A percentile compares a stretch with the other conserved stretches of the same genome.
Conservation (phyloP, 2,888 invertebrate genomes). For the Cheilosia soror region DNA sequence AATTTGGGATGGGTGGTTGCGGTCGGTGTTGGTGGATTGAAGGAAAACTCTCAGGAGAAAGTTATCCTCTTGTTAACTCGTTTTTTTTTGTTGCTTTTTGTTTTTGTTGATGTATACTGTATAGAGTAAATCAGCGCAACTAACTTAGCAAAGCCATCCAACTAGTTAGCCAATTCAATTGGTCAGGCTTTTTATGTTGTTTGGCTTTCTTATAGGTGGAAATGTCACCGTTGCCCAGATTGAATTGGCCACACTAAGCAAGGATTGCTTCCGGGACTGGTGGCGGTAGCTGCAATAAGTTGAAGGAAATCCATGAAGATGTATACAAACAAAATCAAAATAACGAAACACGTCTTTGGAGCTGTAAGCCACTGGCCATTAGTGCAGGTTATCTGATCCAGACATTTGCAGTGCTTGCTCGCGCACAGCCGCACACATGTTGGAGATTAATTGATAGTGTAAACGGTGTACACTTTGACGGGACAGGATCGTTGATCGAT, state of each 20-base stretch:
- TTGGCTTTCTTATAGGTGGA: conserved; percentile 40
- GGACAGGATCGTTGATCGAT: conserved; percentile 72
- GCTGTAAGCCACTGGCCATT: conserved; percentile 63
- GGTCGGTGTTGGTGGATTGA: conserved; percentile 28
- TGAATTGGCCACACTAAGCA: conserved; percentile 55
- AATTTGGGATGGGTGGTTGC: conserved; percentile 36
- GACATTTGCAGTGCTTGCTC: conserved; percentile 60
- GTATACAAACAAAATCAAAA: not conserved
- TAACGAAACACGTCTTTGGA: conserved; percentile 25
- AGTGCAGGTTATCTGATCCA: conserved; percentile 70
- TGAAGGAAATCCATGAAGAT: conserved; percentile 33
- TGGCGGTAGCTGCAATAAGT: conserved; percentile 10
- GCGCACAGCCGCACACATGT: conserved; percentile 34
- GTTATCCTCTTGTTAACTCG: conserved; percentile 44
- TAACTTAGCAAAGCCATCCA: conserved; percentile 43
- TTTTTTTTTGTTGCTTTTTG: not conserved
- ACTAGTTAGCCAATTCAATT: conserved; percentile 64
- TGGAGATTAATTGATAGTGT: conserved; percentile 71
- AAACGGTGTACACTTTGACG: conserved; percentile 72
- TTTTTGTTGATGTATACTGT: not conserved
- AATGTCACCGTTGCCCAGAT: conserved; percentile 63
- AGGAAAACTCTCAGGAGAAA: conserved; percentile 60
- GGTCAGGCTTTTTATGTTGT: conserved; percentile 44
- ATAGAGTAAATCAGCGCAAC: conserved; percentile 51
- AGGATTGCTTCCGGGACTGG: conserved; percentile 68